phyloP scores from a whole-genome alignment of 2,113 vertebrate species.

The Arenaria interpres region DNA sequence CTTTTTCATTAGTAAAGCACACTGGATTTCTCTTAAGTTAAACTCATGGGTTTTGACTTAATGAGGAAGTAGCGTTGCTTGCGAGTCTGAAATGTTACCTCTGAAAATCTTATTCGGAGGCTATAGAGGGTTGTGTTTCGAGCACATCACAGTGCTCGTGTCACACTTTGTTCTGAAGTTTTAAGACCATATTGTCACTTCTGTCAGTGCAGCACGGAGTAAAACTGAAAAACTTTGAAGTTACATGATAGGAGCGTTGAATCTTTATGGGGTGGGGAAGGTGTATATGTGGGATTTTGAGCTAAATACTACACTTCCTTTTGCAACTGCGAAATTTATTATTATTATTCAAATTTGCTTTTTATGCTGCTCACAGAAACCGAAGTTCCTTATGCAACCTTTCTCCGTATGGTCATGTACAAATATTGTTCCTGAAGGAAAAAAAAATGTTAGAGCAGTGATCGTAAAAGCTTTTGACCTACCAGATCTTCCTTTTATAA shows the following conservation, averaged over 20 bases:
- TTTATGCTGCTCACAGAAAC: not conserved
- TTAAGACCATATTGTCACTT: not conserved
- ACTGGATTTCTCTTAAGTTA: constrained; percentile 2
- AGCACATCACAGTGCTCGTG: not conserved
- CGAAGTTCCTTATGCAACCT: not conserved
- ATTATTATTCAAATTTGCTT: not conserved
- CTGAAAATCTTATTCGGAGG: not conserved
- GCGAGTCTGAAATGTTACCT: not conserved
- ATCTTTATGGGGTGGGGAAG: not conserved
- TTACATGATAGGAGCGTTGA: not conserved
- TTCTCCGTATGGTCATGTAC: not conserved
- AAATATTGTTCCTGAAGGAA: not conserved
- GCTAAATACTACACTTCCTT: not conserved
- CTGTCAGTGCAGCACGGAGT: not conserved
- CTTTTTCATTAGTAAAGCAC: constrained; percentile 6
- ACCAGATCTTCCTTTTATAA: not conserved
- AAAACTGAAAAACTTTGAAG: not conserved
- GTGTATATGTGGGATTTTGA: not conserved
- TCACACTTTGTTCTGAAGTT: not conserved
- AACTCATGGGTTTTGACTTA: not conserved
- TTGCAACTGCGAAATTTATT: not conserved
- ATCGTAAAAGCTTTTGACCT: not conserved
- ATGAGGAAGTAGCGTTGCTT: not conserved
- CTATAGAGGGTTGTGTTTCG: not conserved
- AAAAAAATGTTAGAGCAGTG: not conserved